Evolutionary conservation across 2,113 vertebrate genomes (phyloP), one percentile per base, ranked within the genome.

Genomic region (Eolophus roseicapilla): DNA sequence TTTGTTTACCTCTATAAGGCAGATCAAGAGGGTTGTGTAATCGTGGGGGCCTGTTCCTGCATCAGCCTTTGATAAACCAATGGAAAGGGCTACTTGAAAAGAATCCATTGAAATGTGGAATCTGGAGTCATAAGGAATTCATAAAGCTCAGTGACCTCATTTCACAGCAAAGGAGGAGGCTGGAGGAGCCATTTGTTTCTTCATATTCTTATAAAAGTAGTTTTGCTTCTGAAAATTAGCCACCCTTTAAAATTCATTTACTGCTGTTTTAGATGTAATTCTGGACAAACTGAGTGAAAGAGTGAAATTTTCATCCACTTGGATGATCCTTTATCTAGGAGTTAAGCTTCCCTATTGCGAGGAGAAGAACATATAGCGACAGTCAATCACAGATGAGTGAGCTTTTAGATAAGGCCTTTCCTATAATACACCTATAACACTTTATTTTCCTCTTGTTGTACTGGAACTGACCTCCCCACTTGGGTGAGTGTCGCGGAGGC

Each of bases 401-500:
- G 81, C 94, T 90, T 96, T 92, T n/a, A 85, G 93, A 96, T 96
- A 90, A 95, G 71, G 86, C 64, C 93, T 93, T 97, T 92, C 85
- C 95, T 93, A 62, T 92, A 96, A 92, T 93, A 91, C 86, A 92
- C 95, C 39, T 69, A 14, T 83, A 84, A 92, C 96, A 91, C 97
- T 95, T 97, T 35, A 86, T 59, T 93, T 97, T 94, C 92, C 95
- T 96, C 82, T 76, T 64, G 64, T 94, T 55, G 79, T 74, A 29
- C 80, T 91, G 82, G 83, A 25, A 82, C 71, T 79, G 95, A 95
- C 96, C 95, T 96, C 78, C 82, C 79, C 82, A 79, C 93, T 92
- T 84, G 87, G 86, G 65, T 3, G 3, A 95, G 92, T 93, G 82
- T 41, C 7, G 20, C 2, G 4, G 88, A 88, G 46, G 87, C 96